Evolutionary conservation across 2,113 vertebrate species (phyloP).

Genomic region (Turdus rufiventris): DNA sequence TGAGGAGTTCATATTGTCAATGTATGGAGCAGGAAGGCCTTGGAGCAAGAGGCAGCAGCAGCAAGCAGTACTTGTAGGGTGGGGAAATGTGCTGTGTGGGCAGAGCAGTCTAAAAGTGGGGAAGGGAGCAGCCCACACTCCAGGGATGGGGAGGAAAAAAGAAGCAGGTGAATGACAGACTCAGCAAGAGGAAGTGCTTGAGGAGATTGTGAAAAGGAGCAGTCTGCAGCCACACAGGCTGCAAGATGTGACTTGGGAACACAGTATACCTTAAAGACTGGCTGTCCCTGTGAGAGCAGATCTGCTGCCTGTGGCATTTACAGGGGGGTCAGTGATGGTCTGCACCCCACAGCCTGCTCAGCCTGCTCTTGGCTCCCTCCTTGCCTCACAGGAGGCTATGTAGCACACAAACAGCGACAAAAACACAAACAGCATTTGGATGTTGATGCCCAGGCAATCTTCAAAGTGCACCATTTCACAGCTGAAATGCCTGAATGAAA

Average conservation of each 20-base stretch:
- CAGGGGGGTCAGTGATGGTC: background rate
- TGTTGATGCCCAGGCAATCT: background rate
- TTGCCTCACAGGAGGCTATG: background rate
- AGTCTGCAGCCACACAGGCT: background rate
- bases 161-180: background rate
- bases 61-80: background rate
- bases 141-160: background rate
- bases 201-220: background rate
- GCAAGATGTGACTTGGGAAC: background rate
- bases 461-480: slow-evolving; percentile 7
- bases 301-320: background rate
- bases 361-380: background rate
- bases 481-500: background rate
- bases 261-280: background rate
- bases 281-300: background rate
- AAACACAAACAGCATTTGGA: background rate
- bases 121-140: background rate
- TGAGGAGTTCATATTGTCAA: background rate
- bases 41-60: background rate
- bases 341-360: background rate
- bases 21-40: background rate
- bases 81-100: background rate
- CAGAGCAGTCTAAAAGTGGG: background rate
- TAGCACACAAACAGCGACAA: background rate
- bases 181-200: background rate